Evolutionary conservation across 2,888 invertebrate genomes (phyloP).

Genomic region (Scaptomyza parva): DNA sequence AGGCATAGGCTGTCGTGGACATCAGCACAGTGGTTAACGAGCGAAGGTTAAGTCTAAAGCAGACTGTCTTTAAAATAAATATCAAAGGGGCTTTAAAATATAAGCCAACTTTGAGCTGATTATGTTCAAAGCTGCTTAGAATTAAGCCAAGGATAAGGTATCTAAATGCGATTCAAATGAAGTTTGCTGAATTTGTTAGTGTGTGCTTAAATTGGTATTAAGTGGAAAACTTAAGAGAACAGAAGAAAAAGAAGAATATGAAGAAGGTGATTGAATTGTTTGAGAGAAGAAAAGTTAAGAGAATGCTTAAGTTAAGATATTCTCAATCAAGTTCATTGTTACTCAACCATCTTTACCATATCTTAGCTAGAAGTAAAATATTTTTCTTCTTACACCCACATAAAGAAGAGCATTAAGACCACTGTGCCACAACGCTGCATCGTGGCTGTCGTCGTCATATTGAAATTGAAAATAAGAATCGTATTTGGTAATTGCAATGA

Average conservation of each 20-base stretch:
- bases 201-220: not conserved
- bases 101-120: constrained; percentile 3
- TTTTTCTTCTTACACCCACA: constrained; percentile 6
- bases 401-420: constrained; percentile 8
- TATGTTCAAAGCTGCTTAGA: constrained; percentile 9
- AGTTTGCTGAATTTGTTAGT: not conserved
- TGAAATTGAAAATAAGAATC: constrained; percentile 80
- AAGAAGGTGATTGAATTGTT: not conserved
- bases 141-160: not conserved
- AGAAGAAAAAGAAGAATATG: not conserved
- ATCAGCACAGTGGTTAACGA: constrained; percentile 57
- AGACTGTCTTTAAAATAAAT: not conserved
- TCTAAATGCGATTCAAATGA: not conserved
- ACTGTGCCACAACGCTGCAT: constrained; percentile 44
- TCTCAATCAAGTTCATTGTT: no score
- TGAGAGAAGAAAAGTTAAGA: not conserved
- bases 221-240: not conserved
- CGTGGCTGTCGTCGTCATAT: constrained; percentile 76
- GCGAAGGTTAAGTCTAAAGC: not conserved
- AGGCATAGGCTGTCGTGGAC: constrained; percentile 44
- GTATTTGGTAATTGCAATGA: constrained; percentile 79
- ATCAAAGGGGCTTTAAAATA: not conserved
- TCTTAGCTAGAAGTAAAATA: no score
- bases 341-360: no score
- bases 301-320: no score